These are phyloP conservation scores for Cebus imitator DNA, from an alignment of 2,113 vertebrate species.

Conservation along the genomic window DNA sequence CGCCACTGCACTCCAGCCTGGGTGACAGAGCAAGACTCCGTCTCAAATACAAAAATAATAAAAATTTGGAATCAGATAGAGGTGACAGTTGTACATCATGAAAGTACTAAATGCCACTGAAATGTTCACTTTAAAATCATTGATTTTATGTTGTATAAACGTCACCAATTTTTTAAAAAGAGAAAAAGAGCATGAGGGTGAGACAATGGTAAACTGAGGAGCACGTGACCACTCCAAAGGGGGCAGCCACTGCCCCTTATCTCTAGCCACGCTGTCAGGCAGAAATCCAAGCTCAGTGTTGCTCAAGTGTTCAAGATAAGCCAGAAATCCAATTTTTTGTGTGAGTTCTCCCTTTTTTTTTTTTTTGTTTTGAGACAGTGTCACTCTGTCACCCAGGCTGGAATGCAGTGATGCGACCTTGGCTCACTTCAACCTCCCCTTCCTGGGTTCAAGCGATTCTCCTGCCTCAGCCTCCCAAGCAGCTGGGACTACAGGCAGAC, in stretches of 20 bases:
- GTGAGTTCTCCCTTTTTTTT: neutral
- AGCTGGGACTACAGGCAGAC: too few species aligned
- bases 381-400: too few species aligned
- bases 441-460: too few species aligned
- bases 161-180: neutral
- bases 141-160: constrained; percentile 40
- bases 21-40: too few species aligned
- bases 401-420: too few species aligned
- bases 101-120: neutral
- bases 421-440: too few species aligned
- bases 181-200: neutral
- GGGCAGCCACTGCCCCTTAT: neutral
- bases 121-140: neutral
- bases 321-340: constrained; percentile 25
- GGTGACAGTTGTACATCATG: neutral
- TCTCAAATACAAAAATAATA: too few species aligned
- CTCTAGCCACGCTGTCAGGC: neutral
- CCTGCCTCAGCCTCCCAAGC: too few species aligned
- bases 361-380: too few species aligned
- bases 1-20: too few species aligned
- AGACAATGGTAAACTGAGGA: neutral
- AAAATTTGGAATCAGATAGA: neutral
- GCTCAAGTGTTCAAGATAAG: neutral
- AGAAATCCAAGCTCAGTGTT: neutral
- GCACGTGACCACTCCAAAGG: neutral